Percentiles rank a stretch among this genome's conserved stretches.
phyloP scores from a whole-genome alignment of 2,113 vertebrate species.

The Dicentrarchus labrax region DNA sequence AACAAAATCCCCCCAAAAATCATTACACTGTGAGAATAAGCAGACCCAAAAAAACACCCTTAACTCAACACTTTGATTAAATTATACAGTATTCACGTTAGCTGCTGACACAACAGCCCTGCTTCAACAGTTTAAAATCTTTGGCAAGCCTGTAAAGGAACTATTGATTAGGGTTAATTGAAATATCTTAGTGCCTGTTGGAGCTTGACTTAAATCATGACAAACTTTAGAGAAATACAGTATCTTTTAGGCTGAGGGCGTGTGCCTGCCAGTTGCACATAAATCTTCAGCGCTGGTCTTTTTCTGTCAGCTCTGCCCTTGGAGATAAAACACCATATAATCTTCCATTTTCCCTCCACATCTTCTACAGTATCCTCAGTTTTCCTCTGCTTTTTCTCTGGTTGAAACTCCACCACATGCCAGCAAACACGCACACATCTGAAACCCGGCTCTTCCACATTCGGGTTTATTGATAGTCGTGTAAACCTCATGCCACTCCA shows the following conservation, averaged over 20 bases:
- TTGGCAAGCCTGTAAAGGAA: conserved; percentile 23
- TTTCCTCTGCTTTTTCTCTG: conserved; percentile 11
- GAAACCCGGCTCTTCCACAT: conserved; percentile 30
- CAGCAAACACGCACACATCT: conserved; percentile 55
- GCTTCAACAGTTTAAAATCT: conserved; percentile 27
- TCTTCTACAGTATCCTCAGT: conserved; percentile 32
- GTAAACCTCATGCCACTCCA: conserved; percentile 49
- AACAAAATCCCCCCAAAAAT: background rate
- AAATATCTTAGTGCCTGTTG: conserved; percentile 32
- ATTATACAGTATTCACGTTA: conserved; percentile 8
- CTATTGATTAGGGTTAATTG: conserved; percentile 58
- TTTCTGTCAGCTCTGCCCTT: conserved; percentile 55
- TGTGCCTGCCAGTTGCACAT: conserved; percentile 48
- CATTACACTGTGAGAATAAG: conserved; percentile 11
- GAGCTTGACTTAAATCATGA: conserved; percentile 41
- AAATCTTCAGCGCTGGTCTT: conserved; percentile 52
- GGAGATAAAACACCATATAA: conserved; percentile 68
- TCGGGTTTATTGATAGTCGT: conserved; percentile 54
- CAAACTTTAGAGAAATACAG: conserved; percentile 28
- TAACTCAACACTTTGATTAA: conserved; percentile 47
- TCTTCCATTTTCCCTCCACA: conserved; percentile 48
- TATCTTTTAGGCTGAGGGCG: conserved; percentile 40
- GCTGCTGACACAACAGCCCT: conserved; percentile 52
- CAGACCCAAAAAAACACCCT: conserved; percentile 1
- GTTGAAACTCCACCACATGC: conserved; percentile 21